Conservation (phyloP, 2,888 invertebrate genomes). For the Eugnorisma glareosa region DNA sequence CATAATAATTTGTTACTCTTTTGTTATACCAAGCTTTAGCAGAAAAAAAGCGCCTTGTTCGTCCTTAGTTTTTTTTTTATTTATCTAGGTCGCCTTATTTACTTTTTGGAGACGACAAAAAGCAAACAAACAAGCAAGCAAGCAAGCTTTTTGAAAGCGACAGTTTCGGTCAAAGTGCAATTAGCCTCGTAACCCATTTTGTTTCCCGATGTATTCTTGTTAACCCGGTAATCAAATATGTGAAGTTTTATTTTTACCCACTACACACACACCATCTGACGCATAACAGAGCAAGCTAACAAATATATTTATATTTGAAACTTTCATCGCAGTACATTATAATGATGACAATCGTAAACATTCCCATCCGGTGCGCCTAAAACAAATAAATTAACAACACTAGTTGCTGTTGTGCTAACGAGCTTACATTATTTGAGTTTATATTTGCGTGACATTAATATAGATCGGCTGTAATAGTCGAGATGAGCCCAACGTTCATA, state of each 20-base stretch:
- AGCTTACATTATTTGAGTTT: background rate
- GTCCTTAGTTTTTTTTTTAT: background rate
- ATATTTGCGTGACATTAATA: background rate
- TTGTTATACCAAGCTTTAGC: background rate
- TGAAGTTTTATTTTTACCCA: conserved; percentile 38
- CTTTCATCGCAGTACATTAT: conserved; percentile 15
- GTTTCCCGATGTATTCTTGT: background rate
- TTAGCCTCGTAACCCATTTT: conserved; percentile 38
- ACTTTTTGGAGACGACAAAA: background rate
- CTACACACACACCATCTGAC: conserved; percentile 20
- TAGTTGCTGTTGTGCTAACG: background rate
- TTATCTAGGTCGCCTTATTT: background rate
- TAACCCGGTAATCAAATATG: conserved; percentile 36
- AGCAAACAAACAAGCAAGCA: too few relatives aligned
- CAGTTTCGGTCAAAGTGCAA: background rate
- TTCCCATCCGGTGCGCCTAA: background rate
- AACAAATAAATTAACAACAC: background rate
- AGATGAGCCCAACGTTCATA: background rate
- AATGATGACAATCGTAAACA: conserved; percentile 14
- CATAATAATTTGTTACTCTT: background rate
- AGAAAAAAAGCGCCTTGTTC: background rate
- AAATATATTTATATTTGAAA: conserved; percentile 28
- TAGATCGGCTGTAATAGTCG: background rate
- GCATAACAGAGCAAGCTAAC: conserved; percentile 6
- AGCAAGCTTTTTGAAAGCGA: too few relatives aligned